phyloP scores from a whole-genome alignment of 2,888 invertebrate genomes.

The Chrysopilus asiliformis region DNA sequence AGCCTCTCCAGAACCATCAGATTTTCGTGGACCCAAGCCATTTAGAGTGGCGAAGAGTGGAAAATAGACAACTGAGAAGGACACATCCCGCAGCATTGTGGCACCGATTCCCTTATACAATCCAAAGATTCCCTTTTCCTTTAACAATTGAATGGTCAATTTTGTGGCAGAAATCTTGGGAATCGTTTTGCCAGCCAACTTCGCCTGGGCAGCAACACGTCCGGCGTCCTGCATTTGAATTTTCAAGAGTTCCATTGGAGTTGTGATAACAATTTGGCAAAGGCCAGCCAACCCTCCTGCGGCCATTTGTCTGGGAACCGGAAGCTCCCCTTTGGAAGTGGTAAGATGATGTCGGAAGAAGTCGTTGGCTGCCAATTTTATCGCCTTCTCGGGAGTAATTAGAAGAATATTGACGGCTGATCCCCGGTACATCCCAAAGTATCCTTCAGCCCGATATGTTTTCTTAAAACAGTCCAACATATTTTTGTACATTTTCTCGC shows the following conservation, averaged over 20 bases:
- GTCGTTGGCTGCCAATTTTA: constrained; percentile 96
- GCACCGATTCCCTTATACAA: constrained; percentile 90
- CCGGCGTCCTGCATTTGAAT: constrained; percentile 98
- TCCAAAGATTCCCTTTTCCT: constrained; percentile 78
- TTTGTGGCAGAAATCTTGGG: constrained; percentile 64
- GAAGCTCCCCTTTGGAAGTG: constrained; percentile 55
- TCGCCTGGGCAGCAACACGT: constrained; percentile 59
- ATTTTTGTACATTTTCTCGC: constrained; percentile 79
- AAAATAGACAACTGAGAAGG: constrained; percentile 95
- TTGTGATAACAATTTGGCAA: constrained; percentile 94
- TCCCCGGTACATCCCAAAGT: constrained; percentile 96
- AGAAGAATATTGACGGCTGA: constrained; percentile 96
- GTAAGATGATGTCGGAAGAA: constrained; percentile 81
- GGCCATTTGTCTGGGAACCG: constrained; percentile 73
- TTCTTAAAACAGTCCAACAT: constrained; percentile 95
- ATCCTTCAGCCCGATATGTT: constrained; percentile 86
- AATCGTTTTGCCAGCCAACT: constrained; percentile 49
- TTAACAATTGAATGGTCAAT: constrained; percentile 60
- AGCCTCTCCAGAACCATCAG: constrained; percentile 48
- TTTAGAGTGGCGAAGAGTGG: constrained; percentile 93
- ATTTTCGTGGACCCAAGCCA: constrained; percentile 62
- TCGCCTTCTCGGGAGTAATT: constrained; percentile 98
- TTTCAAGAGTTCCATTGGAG: constrained; percentile 97
- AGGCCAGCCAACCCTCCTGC: constrained; percentile 93
- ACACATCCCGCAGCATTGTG: constrained; percentile 84